A percentile compares a stretch with the other conserved stretches of the same genome.
Evolutionary conservation across 2,888 invertebrate genomes (phyloP).

Genomic region (Hirtodrosophila cameraria): DNA sequence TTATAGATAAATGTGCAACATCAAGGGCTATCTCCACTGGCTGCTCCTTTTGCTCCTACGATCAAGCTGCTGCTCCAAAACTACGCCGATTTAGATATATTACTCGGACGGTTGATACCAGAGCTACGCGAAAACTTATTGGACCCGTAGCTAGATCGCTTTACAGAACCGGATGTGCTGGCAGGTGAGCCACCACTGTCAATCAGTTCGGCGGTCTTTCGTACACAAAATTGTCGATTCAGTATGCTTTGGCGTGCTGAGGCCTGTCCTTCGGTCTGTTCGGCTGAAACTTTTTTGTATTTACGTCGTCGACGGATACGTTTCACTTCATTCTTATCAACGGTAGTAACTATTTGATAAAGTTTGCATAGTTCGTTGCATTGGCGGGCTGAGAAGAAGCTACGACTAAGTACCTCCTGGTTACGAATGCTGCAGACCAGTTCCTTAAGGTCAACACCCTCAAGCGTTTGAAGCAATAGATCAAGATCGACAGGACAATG

Average conservation of each 20-base stretch:
- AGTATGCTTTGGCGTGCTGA: conserved; percentile 6
- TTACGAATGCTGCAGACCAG: conserved; percentile 48
- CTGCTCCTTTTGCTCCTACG: too few species aligned
- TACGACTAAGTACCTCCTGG: conserved; percentile 25
- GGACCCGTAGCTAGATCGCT: too few species aligned
- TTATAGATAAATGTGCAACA: neutral
- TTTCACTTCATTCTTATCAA: conserved; percentile 32
- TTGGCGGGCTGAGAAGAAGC: conserved; percentile 20
- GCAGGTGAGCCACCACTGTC: neutral
- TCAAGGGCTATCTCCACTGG: too few species aligned
- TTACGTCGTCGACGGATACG: neutral
- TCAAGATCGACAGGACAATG: conserved; percentile 35
- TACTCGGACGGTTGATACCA: too few species aligned
- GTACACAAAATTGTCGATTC: conserved; percentile 34
- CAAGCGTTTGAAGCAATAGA: conserved; percentile 29
- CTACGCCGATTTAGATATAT: too few species aligned
- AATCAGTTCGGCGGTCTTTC: neutral
- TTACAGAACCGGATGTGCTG: neutral
- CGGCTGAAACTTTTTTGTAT: neutral
- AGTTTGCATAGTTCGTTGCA: conserved; percentile 43
- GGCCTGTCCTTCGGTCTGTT: neutral
- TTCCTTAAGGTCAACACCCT: conserved; percentile 19
- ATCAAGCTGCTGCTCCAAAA: too few species aligned
- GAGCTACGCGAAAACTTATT: too few species aligned
- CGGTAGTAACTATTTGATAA: conserved; percentile 31